These are phyloP conservation scores for Epinephelus lanceolatus DNA, from an alignment of 2,113 vertebrate species.

Conservation along the genomic window DNA sequence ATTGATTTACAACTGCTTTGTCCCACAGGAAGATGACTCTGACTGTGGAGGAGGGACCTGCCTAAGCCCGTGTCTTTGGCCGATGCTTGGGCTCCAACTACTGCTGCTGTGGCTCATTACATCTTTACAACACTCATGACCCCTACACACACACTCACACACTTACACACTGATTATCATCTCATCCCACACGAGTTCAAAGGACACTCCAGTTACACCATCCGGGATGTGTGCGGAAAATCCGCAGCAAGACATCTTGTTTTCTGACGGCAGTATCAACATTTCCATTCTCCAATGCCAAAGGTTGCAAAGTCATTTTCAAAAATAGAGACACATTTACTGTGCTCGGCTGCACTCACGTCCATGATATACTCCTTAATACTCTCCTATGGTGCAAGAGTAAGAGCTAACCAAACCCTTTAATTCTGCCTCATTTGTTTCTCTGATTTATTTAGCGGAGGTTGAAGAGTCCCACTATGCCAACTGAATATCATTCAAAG, in stretches of 20 bases:
- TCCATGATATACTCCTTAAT: constrained; percentile 54
- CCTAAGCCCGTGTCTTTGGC: constrained; percentile 89
- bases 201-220: constrained; percentile 31
- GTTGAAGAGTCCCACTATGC: constrained; percentile 70
- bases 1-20: constrained; percentile 39
- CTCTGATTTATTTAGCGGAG: constrained; percentile 46
- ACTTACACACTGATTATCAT: constrained; percentile 14
- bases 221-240: constrained; percentile 63
- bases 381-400: constrained; percentile 77
- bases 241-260: constrained; percentile 48
- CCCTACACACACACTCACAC: constrained; percentile 65
- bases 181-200: constrained; percentile 49
- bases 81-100: constrained; percentile 89
- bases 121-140: constrained; percentile 88
- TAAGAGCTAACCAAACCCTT: constrained; percentile 84
- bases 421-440: constrained; percentile 79
- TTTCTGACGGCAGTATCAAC: constrained; percentile 34
- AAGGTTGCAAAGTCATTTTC: constrained; percentile 71
- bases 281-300: constrained; percentile 77
- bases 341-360: constrained; percentile 62
- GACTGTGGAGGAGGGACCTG: constrained; percentile 94
- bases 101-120: constrained; percentile 92
- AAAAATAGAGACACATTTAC: constrained; percentile 57
- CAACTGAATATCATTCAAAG: constrained; percentile 69
- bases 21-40: constrained; percentile 92